Conservation (phyloP, 2,113 vertebrate species). For the Ammospiza nelsoni region DNA sequence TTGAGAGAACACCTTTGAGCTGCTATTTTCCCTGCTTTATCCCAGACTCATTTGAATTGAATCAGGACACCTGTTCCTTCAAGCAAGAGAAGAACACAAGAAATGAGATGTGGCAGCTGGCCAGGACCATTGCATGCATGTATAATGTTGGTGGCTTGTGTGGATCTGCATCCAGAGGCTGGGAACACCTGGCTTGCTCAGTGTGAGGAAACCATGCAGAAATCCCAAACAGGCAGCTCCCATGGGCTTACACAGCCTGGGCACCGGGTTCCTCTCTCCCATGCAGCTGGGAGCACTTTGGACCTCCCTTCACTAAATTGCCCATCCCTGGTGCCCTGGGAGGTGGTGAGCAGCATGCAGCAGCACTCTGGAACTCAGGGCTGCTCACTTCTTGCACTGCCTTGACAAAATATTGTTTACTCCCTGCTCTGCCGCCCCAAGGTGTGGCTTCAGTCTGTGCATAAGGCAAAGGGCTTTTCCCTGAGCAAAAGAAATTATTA, state of each 20-base stretch:
- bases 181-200: not conserved
- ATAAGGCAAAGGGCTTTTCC: not conserved
- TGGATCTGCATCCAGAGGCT: not conserved
- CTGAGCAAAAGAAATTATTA: not conserved
- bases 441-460: not conserved
- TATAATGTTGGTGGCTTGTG: not conserved
- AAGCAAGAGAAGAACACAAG: not conserved
- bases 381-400: not conserved
- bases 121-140: not conserved
- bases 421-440: not conserved
- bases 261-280: not conserved
- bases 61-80: not conserved
- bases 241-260: not conserved
- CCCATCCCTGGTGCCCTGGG: rapidly evolving
- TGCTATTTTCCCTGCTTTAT: not conserved
- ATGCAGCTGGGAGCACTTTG: not conserved
- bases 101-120: not conserved
- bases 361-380: not conserved
- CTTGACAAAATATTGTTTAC: not conserved
- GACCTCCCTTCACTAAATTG: not conserved
- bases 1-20: not conserved
- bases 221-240: rapidly evolving
- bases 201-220: not conserved
- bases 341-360: not conserved
- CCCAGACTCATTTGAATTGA: not conserved